These are phyloP conservation scores for Synanthedon formicaeformis DNA, from an alignment of 2,888 invertebrate genomes.

Conservation along the genomic window DNA sequence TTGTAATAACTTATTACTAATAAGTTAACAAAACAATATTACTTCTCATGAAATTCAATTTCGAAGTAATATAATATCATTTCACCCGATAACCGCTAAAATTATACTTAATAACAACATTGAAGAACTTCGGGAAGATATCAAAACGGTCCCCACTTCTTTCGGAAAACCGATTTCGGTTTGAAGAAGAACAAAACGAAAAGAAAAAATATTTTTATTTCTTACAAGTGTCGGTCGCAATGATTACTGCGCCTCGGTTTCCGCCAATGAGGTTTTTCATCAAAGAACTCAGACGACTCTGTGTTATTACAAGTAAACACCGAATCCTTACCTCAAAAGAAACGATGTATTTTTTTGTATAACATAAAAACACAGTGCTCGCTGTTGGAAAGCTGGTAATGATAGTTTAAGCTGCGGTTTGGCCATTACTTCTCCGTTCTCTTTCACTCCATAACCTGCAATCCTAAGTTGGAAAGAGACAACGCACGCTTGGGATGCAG, in stretches of 20 bases:
- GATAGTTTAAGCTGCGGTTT: slow-evolving; percentile 59
- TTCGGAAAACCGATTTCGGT: slow-evolving; percentile 47
- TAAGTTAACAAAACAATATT: too few species aligned
- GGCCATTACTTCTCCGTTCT: slow-evolving; percentile 56
- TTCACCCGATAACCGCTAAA: slow-evolving; percentile 19
- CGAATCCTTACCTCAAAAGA: neutral
- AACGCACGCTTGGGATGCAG: slow-evolving; percentile 38
- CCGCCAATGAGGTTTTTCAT: slow-evolving; percentile 27
- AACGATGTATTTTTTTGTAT: neutral
- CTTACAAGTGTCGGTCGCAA: slow-evolving; percentile 47
- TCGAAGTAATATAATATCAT: neutral
- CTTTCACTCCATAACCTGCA: slow-evolving; percentile 36
- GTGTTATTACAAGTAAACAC: neutral
- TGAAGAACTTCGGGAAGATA: slow-evolving; percentile 5
- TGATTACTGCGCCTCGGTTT: slow-evolving; percentile 46
- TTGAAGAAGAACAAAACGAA: slow-evolving; percentile 23
- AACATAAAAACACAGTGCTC: slow-evolving; percentile 6
- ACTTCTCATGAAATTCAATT: too few species aligned
- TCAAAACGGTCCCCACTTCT: slow-evolving; percentile 28
- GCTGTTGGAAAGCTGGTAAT: slow-evolving; percentile 54
- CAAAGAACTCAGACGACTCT: neutral
- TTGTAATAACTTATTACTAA: too few species aligned
- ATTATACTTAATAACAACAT: slow-evolving; percentile 20
- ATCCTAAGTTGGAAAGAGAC: slow-evolving; percentile 50
- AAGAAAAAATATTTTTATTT: slow-evolving; percentile 47